Percentiles rank a stretch among this genome's conserved stretches.
Conservation (phyloP, 2,888 invertebrate genomes). For the Masnerella sp. region DNA sequence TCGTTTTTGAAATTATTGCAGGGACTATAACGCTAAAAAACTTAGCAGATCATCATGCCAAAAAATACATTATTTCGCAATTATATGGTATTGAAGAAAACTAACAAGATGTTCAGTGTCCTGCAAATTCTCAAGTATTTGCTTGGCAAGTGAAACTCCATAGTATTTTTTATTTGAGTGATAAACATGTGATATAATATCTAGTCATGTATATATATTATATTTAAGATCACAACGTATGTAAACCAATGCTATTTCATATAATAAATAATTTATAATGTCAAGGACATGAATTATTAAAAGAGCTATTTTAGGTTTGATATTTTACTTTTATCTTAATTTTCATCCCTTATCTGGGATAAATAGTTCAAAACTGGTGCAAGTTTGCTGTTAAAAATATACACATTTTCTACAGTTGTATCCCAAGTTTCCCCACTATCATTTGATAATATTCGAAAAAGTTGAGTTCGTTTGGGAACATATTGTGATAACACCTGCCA, state of each 20-base stretch:
- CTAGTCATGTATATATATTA: too few relatives aligned
- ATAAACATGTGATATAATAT: too few relatives aligned
- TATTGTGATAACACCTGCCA: slow-evolving; percentile 82
- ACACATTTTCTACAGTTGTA: slow-evolving; percentile 75
- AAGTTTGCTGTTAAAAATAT: slow-evolving; percentile 68
- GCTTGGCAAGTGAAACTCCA: slow-evolving; percentile 9
- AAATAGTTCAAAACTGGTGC: neutral
- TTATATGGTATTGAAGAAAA: slow-evolving; percentile 67
- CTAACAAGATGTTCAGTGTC: neutral
- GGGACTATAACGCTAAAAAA: slow-evolving; percentile 85
- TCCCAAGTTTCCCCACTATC: slow-evolving; percentile 72
- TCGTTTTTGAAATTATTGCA: slow-evolving; percentile 81
- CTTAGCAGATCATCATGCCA: slow-evolving; percentile 83
- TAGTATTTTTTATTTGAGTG: too few relatives aligned
- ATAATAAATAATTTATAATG: too few relatives aligned
- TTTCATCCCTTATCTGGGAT: neutral
- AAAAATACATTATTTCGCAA: slow-evolving; percentile 79
- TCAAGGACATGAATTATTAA: too few relatives aligned
- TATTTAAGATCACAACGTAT: too few relatives aligned
- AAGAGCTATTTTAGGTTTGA: too few relatives aligned
- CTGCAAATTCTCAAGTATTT: too few relatives aligned
- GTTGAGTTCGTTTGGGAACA: slow-evolving; percentile 82
- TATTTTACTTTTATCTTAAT: too few relatives aligned
- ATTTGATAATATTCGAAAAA: slow-evolving; percentile 79
- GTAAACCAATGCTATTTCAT: too few relatives aligned